Conservation (phyloP, 2,113 vertebrate species). For the Ailuropoda melanoleuca region DNA sequence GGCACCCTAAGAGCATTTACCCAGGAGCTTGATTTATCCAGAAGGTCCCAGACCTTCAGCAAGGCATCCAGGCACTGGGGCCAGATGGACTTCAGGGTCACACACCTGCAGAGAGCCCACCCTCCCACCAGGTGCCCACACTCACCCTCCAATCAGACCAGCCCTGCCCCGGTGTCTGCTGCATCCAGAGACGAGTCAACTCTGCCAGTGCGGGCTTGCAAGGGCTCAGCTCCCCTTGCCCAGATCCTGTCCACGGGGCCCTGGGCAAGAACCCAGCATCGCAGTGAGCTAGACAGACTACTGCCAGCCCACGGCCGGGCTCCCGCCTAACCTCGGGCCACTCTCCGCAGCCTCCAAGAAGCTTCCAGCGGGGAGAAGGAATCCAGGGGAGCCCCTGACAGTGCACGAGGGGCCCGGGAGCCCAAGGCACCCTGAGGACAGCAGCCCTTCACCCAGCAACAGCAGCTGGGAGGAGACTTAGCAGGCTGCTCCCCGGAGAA, state of each 20-base stretch:
- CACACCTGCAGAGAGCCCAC: background rate
- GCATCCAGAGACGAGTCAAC: background rate
- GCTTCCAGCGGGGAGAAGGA: conserved; percentile 71
- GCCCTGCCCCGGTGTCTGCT: rapidly evolving
- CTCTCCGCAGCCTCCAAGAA: conserved; percentile 81
- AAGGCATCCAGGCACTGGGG: background rate
- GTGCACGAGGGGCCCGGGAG: background rate
- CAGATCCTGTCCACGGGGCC: background rate
- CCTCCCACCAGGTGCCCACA: background rate
- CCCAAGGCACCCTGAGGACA: background rate
- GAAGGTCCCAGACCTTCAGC: background rate
- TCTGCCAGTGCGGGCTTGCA: background rate
- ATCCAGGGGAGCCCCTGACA: conserved; percentile 41
- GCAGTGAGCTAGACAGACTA: background rate
- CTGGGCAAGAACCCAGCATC: background rate
- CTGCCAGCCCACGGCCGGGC: rapidly evolving
- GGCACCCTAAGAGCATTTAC: background rate
- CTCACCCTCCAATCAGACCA: rapidly evolving
- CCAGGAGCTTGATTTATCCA: rapidly evolving
- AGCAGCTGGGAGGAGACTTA: conserved; percentile 61
- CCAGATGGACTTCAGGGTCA: background rate
- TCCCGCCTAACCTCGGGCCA: background rate
- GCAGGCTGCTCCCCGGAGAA: background rate
- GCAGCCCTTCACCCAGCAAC: background rate
- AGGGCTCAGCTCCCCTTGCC: background rate